A percentile compares a stretch with the other conserved stretches of the same genome.
Evolutionary conservation across 2,888 invertebrate species (phyloP).

Genomic region (Torymus aiolomorphi): DNA sequence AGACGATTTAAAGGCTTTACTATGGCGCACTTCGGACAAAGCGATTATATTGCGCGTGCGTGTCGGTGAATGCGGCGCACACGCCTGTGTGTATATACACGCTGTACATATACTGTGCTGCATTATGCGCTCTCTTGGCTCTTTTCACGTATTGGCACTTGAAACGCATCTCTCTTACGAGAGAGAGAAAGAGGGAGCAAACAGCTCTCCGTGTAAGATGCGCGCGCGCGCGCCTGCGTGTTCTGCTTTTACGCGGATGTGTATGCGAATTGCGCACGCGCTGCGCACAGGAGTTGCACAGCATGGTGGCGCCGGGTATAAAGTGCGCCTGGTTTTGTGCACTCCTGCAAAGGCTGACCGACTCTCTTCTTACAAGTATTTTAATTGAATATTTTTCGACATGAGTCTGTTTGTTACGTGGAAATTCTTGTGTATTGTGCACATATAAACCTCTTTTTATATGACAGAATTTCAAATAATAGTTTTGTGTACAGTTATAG

Average conservation of each 20-base stretch:
- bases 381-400: too few species aligned
- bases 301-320: too few species aligned
- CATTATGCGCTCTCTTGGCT: conserved; percentile 24
- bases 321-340: too few species aligned
- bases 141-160: conserved; percentile 25
- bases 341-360: too few species aligned
- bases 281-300: too few species aligned
- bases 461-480: too few species aligned
- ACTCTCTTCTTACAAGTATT: too few species aligned
- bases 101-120: neutral
- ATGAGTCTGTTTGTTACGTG: too few species aligned
- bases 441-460: too few species aligned
- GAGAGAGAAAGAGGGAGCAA: neutral
- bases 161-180: conserved; percentile 14
- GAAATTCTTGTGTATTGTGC: too few species aligned
- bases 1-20: conserved; percentile 31
- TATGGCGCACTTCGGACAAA: neutral
- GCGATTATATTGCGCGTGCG: conserved; percentile 6
- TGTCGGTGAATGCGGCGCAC: neutral
- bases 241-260: neutral
- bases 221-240: neutral
- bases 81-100: neutral
- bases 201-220: neutral
- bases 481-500: too few species aligned
- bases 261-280: neutral